phyloP scores from a whole-genome alignment of 2,113 vertebrate species.

The Gobiocypris rarus region DNA sequence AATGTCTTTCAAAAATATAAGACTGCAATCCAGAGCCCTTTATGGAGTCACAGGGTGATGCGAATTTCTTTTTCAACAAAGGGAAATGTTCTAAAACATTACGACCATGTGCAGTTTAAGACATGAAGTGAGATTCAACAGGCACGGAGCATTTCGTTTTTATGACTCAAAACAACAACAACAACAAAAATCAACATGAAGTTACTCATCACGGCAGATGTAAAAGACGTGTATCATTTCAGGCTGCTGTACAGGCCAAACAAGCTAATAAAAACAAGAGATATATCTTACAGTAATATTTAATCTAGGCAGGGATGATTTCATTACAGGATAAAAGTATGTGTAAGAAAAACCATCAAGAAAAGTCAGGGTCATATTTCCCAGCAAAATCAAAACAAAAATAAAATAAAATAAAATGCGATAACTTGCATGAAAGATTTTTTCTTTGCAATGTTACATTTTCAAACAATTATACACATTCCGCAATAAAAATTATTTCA shows the following conservation, averaged over 20 bases:
- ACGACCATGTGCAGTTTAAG: slow-evolving; percentile 40
- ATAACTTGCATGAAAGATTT: not conserved
- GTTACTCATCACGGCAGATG: not conserved
- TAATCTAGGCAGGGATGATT: not conserved
- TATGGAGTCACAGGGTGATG: slow-evolving; percentile 68
- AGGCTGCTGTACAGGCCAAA: not conserved
- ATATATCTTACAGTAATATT: not conserved
- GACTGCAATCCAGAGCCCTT: slow-evolving; percentile 74
- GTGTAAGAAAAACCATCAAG: not conserved
- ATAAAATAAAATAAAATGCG: too few relatives aligned
- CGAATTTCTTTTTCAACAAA: slow-evolving; percentile 69
- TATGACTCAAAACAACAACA: not conserved
- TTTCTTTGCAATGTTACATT: not conserved
- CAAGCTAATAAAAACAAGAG: not conserved
- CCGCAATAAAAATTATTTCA: not conserved
- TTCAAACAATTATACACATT: not conserved
- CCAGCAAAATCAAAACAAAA: too few relatives aligned
- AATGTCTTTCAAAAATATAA: slow-evolving; percentile 78
- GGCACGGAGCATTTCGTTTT: not conserved
- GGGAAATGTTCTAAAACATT: slow-evolving; percentile 54
- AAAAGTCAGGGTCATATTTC: not conserved
- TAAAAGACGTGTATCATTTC: not conserved
- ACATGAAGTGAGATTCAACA: slow-evolving; percentile 4
- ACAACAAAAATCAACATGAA: not conserved
- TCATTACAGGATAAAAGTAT: not conserved